A percentile compares a stretch with the other conserved stretches of the same genome.
Evolutionary conservation across 2,888 invertebrate genomes (phyloP).

Genomic region (Eledona agricola): DNA sequence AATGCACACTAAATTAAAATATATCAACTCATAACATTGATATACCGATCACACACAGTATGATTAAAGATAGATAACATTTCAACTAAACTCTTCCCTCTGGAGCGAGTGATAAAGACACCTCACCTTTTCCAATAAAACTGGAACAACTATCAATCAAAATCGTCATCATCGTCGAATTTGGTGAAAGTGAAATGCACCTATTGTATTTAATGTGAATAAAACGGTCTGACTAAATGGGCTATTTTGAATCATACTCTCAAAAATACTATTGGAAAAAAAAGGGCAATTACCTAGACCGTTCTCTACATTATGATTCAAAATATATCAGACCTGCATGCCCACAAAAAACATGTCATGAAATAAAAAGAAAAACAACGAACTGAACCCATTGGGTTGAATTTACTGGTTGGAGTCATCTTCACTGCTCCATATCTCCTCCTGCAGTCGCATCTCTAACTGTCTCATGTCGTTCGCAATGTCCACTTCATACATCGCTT

Average conservation of each 20-base stretch:
- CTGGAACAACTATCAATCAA: conserved; percentile 61
- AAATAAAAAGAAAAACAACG: conserved; percentile 40
- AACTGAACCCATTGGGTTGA: conserved; percentile 61
- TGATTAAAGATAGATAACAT: conserved; percentile 59
- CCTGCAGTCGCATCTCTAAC: conserved; percentile 71
- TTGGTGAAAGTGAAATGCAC: conserved; percentile 52
- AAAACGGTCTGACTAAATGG: conserved; percentile 46
- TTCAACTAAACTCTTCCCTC: conserved; percentile 47
- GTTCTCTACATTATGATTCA: conserved; percentile 28
- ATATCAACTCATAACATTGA: conserved; percentile 65
- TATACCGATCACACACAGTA: conserved; percentile 65
- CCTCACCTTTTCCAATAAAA: conserved; percentile 61
- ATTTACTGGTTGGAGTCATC: conserved; percentile 63
- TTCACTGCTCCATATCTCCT: conserved; percentile 71
- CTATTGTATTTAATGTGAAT: conserved; percentile 54
- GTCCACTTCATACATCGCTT: conserved; percentile 70
- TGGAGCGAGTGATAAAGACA: conserved; percentile 35
- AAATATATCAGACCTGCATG: conserved; percentile 35
- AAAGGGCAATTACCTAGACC: conserved; percentile 17
- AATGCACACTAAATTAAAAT: conserved; percentile 58
- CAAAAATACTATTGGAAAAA: conserved; percentile 28
- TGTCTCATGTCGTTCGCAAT: conserved; percentile 75
- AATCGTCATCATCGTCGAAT: conserved; percentile 50
- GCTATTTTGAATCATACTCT: conserved; percentile 45
- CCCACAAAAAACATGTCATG: conserved; percentile 42